Base-by-base conservation (phyloP, 2,888 invertebrate genomes). In the Rhamnusium bicolor region DNA sequence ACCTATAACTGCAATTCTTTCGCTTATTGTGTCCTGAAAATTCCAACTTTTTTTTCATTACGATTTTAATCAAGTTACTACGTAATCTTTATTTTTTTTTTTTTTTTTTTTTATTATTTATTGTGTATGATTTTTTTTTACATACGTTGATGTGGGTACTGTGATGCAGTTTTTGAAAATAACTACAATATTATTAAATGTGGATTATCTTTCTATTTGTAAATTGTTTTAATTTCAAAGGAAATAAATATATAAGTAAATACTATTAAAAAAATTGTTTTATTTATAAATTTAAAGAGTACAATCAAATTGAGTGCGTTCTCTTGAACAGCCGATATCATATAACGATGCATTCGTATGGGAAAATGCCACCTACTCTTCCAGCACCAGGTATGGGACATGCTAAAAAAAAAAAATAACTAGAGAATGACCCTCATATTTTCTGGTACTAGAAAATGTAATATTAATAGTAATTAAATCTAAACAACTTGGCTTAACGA, bases 331-430 rank as follows among this genome's bases (percentile, higher is more conserved):
- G 66, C 19, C 1, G 54, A 2, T 32, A 83, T 92, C 87, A 94
- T 85, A 94, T 93, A 75, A 93, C 91, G 81, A 94, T 90, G 85
- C 93, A 94, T 84, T 93, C 93, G 84, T 92, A 91, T 0, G 93
- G 93, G 82, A 91, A 92, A 24, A 90, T 87, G 61, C 84, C 85
- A 29, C 84, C 85, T 70, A 83, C 75, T 2, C 89, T 80, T 0
- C 89, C 91, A 78, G 85, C 89, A 67, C 88, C 89, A 67, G 86
- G 79, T 0, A 87, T 88, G 1, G 93, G 92, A 81, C 93, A 93
- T 14, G 90, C 93, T 94, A 90, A 63, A 92, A 91, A 79, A 86
- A 84, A 84, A 84, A 69, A 16, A 16, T 10, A n/a, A n/a, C n/a
- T n/a, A n/a, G n/a, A n/a, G n/a, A n/a, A n/a, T n/a, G n/a, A n/a